phyloP scores from a whole-genome alignment of 2,888 invertebrate genomes.

The Drosophila meridiana region DNA sequence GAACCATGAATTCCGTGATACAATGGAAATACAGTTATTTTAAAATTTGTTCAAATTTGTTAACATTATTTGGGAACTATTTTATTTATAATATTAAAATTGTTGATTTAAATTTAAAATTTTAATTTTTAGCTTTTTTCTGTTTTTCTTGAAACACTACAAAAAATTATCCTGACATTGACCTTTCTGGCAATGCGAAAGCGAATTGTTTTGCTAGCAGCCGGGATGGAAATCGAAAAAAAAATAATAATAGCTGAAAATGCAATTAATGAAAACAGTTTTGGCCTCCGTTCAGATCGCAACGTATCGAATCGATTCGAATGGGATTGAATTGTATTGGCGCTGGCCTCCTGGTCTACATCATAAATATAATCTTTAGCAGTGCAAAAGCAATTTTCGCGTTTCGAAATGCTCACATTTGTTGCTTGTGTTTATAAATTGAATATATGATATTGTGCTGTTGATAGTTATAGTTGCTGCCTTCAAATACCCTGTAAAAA shows the following conservation, averaged over 20 bases:
- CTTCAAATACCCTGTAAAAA: neutral
- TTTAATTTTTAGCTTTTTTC: neutral
- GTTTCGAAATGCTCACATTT: conserved; percentile 18
- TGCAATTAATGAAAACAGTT: conserved; percentile 56
- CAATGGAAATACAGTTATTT: neutral
- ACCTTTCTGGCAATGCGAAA: conserved; percentile 35
- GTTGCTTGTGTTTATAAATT: conserved; percentile 41
- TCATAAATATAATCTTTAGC: conserved; percentile 39
- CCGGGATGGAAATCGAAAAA: conserved; percentile 9
- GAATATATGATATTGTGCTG: conserved; percentile 22
- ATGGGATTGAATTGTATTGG: conserved; percentile 17
- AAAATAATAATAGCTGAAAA: conserved; percentile 42
- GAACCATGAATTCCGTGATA: neutral
- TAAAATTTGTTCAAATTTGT: neutral
- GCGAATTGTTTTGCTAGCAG: conserved; percentile 10
- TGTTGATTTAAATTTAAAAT: too few species aligned
- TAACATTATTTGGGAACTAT: too few species aligned
- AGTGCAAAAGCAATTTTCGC: conserved; percentile 19
- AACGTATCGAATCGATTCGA: conserved; percentile 22
- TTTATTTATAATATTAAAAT: too few species aligned
- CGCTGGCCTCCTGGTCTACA: conserved; percentile 29
- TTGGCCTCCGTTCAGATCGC: conserved; percentile 37
- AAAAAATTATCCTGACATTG: conserved; percentile 39
- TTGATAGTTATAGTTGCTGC: conserved; percentile 7
- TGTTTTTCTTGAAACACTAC: too few species aligned